Conservation (phyloP, 2,888 invertebrate genomes). For the Busseola fusca region DNA sequence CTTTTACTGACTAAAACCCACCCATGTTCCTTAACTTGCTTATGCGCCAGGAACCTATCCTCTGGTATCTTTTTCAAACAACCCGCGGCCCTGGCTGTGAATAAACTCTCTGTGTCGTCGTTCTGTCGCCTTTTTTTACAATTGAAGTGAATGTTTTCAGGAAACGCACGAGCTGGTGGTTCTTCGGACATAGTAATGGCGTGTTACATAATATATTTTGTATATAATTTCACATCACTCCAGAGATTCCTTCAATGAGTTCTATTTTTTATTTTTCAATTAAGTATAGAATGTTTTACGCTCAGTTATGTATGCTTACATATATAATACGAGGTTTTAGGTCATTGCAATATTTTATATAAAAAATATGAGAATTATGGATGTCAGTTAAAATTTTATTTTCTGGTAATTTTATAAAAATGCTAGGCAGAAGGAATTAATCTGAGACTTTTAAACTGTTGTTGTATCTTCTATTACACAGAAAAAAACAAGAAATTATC, state of each 20-base stretch:
- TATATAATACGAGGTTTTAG: constrained; percentile 39
- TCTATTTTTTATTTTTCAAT: constrained; percentile 63
- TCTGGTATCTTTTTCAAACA: no score
- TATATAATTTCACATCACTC: constrained; percentile 72
- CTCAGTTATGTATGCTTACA: constrained; percentile 51
- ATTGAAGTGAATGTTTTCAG: constrained; percentile 64
- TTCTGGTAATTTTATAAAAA: constrained; percentile 5
- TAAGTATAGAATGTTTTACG: constrained; percentile 57
- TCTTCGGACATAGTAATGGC: constrained; percentile 65
- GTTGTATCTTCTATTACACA: neutral
- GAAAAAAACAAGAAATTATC: neutral
- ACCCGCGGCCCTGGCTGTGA: no score
- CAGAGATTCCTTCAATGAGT: constrained; percentile 61
- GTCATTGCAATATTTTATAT: constrained; percentile 37
- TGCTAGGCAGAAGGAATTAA: constrained; percentile 13
- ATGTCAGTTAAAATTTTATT: constrained; percentile 15
- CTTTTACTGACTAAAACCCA: no score
- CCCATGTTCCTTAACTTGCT: no score
- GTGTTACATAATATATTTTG: constrained; percentile 74
- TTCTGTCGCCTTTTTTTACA: no score
- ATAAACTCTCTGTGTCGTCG: no score
- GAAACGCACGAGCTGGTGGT: constrained; percentile 64
- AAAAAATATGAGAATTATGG: constrained; percentile 22
- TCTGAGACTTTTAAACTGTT: no score
- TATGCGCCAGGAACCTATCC: no score